Conservation (phyloP, 2,797 vertebrate species). For the Phrynocephalus vlangalii region DNA sequence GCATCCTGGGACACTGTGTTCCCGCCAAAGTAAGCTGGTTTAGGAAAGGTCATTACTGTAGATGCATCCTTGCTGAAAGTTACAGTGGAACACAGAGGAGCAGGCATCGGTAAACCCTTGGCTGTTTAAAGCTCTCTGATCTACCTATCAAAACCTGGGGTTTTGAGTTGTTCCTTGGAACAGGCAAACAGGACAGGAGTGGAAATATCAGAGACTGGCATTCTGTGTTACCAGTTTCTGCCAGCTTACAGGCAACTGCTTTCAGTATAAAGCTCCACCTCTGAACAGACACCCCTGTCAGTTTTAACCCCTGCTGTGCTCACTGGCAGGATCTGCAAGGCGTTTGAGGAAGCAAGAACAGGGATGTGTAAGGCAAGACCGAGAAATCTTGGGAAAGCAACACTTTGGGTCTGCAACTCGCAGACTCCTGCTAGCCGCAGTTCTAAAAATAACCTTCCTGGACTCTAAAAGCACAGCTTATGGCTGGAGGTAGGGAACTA, state of each 20-base stretch:
- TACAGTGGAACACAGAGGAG: not conserved
- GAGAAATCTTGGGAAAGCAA: too few species aligned
- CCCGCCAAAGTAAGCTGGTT: conserved; percentile 39
- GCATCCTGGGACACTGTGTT: conserved; percentile 35
- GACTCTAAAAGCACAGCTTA: not conserved
- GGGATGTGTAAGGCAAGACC: not conserved
- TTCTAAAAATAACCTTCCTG: not conserved
- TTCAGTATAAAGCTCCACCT: not conserved
- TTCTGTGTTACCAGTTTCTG: not conserved
- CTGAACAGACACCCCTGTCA: not conserved
- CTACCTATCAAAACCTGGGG: not conserved
- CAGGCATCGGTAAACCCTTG: not conserved
- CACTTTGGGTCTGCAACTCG: too few species aligned
- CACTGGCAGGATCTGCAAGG: not conserved
- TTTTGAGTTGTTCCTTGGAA: not conserved
- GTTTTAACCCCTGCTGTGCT: not conserved
- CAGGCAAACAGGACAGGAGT: not conserved
- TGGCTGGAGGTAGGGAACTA: not conserved
- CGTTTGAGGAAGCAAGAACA: not conserved
- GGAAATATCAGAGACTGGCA: not conserved
- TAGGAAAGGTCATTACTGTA: conserved; percentile 24
- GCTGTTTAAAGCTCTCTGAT: not conserved
- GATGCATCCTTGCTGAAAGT: not conserved
- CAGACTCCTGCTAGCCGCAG: too few species aligned
- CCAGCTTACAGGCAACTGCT: not conserved